Evolutionary conservation across 2,888 invertebrate species (phyloP).

Genomic region (Parthenolecanium corni): DNA sequence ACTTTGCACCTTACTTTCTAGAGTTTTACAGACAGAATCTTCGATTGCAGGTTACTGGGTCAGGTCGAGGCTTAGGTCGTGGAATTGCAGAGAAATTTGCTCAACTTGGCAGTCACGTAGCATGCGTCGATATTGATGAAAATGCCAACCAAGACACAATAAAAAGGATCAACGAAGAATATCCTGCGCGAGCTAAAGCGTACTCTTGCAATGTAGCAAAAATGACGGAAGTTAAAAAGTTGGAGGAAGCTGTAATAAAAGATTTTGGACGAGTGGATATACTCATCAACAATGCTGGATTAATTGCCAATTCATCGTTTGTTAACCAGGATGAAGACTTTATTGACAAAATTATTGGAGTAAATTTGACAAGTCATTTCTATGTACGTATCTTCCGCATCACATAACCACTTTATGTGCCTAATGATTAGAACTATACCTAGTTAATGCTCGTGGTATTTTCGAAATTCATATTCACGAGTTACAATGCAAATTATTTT

Average conservation of each 20-base stretch:
- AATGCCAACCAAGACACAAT: slow-evolving; percentile 28
- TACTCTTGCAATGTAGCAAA: slow-evolving; percentile 32
- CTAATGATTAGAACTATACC: neutral
- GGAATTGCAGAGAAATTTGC: slow-evolving; percentile 30
- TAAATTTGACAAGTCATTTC: slow-evolving; percentile 32
- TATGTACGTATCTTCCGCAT: slow-evolving; percentile 31
- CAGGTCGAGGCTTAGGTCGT: slow-evolving; percentile 31
- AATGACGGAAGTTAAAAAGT: slow-evolving; percentile 23
- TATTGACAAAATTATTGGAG: slow-evolving; percentile 29
- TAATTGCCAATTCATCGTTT: slow-evolving; percentile 32
- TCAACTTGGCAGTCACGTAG: slow-evolving; percentile 30
- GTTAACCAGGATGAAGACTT: slow-evolving; percentile 26
- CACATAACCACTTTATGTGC: neutral
- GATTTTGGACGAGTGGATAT: slow-evolving; percentile 32
- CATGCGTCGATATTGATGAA: slow-evolving; percentile 31
- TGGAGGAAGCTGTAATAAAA: slow-evolving; percentile 28
- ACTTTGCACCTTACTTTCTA: no score
- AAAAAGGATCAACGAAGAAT: neutral
- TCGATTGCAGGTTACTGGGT: slow-evolving; percentile 31
- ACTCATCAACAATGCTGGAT: slow-evolving; percentile 33
- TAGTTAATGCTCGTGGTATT: no score
- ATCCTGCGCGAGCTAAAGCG: slow-evolving; percentile 15
- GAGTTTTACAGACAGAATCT: no score
- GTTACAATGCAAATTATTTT: no score
- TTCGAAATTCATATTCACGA: no score